These are phyloP conservation scores for Cheilosia vernalis DNA, from an alignment of 2,888 invertebrate species.

Conservation along the genomic window DNA sequence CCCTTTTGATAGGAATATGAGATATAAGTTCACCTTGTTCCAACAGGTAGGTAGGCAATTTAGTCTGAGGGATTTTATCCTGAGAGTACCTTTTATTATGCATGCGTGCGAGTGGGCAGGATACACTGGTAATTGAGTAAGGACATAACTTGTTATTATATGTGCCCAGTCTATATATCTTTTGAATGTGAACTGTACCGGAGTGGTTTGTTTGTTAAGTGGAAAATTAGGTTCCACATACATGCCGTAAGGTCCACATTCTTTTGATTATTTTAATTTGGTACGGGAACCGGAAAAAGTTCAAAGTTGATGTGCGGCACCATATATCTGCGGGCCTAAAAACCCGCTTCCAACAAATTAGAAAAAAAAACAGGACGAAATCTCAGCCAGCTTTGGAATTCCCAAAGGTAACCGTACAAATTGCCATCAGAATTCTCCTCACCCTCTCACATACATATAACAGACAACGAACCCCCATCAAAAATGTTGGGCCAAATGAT, in stretches of 20 bases:
- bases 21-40: neutral
- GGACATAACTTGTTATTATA: neutral
- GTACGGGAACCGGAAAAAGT: conserved; percentile 22
- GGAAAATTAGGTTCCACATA: conserved; percentile 11
- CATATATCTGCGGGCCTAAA: conserved; percentile 40
- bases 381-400: conserved; percentile 63
- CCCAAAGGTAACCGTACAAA: conserved; percentile 56
- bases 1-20: neutral
- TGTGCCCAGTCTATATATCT: neutral
- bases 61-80: neutral
- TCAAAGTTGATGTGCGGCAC: conserved; percentile 52
- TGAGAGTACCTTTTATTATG: neutral
- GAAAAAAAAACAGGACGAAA: conserved; percentile 35
- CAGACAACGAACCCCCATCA: conserved; percentile 49
- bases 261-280: conserved; percentile 46
- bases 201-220: neutral
- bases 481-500: conserved; percentile 44
- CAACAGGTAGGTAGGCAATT: conserved; percentile 1
- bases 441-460: neutral
- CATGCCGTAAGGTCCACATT: neutral
- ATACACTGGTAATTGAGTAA: neutral
- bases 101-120: neutral
- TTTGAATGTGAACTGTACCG: neutral
- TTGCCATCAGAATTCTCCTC: conserved; percentile 22
- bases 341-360: conserved; percentile 11